A percentile compares a stretch with the other conserved stretches of the same genome.
Evolutionary conservation across 2,797 vertebrate species (phyloP).

Genomic region (Cuculus canorus): DNA sequence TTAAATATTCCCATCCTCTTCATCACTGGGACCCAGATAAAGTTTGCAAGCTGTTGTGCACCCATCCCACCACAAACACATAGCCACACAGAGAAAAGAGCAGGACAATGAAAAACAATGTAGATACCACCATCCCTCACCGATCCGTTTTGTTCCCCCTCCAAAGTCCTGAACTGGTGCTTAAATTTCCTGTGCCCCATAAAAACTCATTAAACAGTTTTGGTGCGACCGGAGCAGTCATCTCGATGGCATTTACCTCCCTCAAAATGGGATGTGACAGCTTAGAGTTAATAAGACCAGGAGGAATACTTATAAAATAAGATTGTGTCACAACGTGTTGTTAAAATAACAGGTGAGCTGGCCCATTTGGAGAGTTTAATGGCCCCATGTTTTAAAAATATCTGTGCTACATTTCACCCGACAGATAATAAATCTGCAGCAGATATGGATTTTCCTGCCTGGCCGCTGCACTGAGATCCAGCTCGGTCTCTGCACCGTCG

Average conservation of each 20-base stretch:
- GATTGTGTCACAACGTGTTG: constrained; percentile 42
- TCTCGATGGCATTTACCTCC: constrained; percentile 12
- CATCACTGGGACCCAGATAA: neutral
- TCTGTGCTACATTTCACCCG: neutral
- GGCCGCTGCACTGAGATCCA: neutral
- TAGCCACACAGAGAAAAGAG: rapidly evolving
- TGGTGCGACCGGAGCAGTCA: neutral
- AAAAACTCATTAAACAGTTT: constrained; percentile 7
- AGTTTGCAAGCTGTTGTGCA: rapidly evolving
- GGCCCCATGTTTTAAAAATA: constrained; percentile 48
- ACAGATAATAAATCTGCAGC: constrained; percentile 4
- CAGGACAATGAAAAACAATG: neutral
- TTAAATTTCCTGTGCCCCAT: neutral
- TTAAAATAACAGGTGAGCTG: constrained; percentile 53
- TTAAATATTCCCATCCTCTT: neutral
- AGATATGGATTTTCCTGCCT: constrained; percentile 46
- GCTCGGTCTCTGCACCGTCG: rapidly evolving
- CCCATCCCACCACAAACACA: neutral
- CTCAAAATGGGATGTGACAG: constrained; percentile 49
- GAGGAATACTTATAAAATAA: constrained; percentile 46
- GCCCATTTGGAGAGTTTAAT: constrained; percentile 40
- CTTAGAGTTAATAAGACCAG: constrained; percentile 44
- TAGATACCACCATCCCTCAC: neutral
- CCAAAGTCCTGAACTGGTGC: rapidly evolving
- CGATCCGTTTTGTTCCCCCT: neutral